Conservation (phyloP, 2,888 invertebrate species). For the Didymodactylos carnosus region DNA sequence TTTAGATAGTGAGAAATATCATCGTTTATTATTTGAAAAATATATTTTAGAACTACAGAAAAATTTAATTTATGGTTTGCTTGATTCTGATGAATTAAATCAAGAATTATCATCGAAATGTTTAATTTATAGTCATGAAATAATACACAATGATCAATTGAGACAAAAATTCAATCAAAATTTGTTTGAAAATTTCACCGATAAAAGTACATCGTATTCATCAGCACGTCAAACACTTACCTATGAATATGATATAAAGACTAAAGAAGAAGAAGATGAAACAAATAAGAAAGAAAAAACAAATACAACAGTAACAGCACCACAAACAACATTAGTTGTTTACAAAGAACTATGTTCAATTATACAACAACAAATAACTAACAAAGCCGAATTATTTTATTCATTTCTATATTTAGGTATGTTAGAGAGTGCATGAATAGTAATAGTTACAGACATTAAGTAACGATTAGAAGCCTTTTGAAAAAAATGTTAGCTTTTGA, state of each 20-base stretch:
- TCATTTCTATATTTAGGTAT: neutral
- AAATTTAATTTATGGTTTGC: neutral
- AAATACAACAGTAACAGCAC: no score
- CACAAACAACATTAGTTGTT: neutral
- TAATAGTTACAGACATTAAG: no score
- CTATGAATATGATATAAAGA: neutral
- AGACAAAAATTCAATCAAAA: neutral
- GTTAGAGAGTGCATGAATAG: no score
- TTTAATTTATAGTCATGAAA: neutral
- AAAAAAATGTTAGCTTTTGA: no score
- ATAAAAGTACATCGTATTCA: neutral
- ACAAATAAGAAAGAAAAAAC: no score
- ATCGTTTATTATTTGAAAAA: neutral
- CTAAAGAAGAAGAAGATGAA: no score
- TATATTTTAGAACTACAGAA: neutral
- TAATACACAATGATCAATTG: neutral
- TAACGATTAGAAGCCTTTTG: no score
- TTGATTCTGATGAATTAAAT: neutral
- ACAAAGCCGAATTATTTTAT: neutral
- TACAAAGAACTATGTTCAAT: slow-evolving; percentile 1
- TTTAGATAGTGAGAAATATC: neutral
- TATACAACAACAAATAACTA: neutral
- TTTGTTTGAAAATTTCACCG: neutral
- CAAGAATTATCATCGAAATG: neutral
- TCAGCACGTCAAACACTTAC: neutral